Percentiles rank a stretch among this genome's conserved stretches.
Evolutionary conservation across 2,888 invertebrate species (phyloP).

Genomic region (Brachycybe producta): DNA sequence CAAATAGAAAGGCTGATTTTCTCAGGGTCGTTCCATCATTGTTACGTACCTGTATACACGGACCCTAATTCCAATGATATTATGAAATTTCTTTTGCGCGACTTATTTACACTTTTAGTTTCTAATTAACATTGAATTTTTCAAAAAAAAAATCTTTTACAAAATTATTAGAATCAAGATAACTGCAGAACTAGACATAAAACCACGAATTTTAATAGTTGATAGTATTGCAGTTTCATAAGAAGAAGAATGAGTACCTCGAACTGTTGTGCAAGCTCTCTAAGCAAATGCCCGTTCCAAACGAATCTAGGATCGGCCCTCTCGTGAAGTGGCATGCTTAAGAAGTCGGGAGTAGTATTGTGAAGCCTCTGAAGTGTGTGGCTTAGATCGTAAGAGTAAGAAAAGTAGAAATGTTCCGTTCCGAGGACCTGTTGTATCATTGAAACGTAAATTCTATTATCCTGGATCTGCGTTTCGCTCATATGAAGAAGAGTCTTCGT

Average conservation of each 20-base stretch:
- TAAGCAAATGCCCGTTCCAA: slow-evolving; percentile 78
- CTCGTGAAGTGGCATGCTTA: slow-evolving; percentile 59
- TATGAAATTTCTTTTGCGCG: too few relatives aligned
- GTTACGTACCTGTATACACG: too few relatives aligned
- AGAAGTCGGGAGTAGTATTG: slow-evolving; percentile 68
- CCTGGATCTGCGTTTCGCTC: slow-evolving; percentile 63
- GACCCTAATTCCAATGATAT: too few relatives aligned
- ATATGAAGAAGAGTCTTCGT: slow-evolving; percentile 70
- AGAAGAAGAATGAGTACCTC: too few relatives aligned
- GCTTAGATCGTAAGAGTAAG: slow-evolving; percentile 83
- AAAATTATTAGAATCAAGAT: too few relatives aligned
- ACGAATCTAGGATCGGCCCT: slow-evolving; percentile 76
- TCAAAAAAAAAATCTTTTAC: too few relatives aligned
- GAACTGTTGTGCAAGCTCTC: slow-evolving; percentile 54
- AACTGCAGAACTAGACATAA: too few relatives aligned
- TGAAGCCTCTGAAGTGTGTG: slow-evolving; percentile 80
- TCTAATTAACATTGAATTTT: too few relatives aligned
- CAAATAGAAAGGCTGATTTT: too few relatives aligned
- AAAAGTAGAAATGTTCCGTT: slow-evolving; percentile 83
- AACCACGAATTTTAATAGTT: not conserved
- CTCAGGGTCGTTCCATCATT: too few relatives aligned
- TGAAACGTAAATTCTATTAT: slow-evolving; percentile 67
- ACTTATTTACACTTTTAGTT: too few relatives aligned
- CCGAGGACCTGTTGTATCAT: slow-evolving; percentile 72
- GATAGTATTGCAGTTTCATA: too few relatives aligned